Percentiles rank a stretch among this genome's conserved stretches.
These are phyloP conservation scores for Galeruca laticollis DNA, from an alignment of 2,888 invertebrate genomes.

Conservation along the genomic window DNA sequence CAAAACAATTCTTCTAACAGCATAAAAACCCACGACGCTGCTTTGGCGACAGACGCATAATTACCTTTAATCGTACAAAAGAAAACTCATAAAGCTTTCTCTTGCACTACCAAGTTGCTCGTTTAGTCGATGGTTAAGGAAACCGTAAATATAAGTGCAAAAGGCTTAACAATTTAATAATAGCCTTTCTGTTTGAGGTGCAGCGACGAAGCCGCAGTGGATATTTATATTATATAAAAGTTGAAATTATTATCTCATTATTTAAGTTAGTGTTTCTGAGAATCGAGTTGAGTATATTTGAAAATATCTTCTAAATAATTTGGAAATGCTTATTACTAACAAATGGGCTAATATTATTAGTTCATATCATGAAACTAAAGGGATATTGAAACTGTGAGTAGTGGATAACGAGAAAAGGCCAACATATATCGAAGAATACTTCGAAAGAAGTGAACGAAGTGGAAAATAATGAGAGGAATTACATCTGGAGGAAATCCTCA, in stretches of 20 bases:
- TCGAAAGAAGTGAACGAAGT: too few relatives aligned
- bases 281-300: not conserved
- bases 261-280: not conserved
- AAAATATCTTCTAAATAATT: too few relatives aligned
- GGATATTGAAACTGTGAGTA: too few relatives aligned
- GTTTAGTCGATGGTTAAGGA: not conserved
- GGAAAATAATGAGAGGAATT: too few relatives aligned
- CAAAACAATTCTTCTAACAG: not conserved
- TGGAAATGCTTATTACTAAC: too few relatives aligned
- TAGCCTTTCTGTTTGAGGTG: not conserved
- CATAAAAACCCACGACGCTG: not conserved
- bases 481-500: too few relatives aligned
- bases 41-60: not conserved
- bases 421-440: too few relatives aligned
- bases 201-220: not conserved
- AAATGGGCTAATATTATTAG: too few relatives aligned
- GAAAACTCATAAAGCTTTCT: not conserved
- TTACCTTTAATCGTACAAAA: not conserved
- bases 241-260: not conserved
- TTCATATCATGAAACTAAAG: too few relatives aligned
- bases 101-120: not conserved
- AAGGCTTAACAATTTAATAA: not conserved
- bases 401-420: too few relatives aligned
- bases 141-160: not conserved
- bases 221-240: not conserved